Conservation (phyloP, 1,140 invertebrate species). For the Tetramorium simillimum region DNA sequence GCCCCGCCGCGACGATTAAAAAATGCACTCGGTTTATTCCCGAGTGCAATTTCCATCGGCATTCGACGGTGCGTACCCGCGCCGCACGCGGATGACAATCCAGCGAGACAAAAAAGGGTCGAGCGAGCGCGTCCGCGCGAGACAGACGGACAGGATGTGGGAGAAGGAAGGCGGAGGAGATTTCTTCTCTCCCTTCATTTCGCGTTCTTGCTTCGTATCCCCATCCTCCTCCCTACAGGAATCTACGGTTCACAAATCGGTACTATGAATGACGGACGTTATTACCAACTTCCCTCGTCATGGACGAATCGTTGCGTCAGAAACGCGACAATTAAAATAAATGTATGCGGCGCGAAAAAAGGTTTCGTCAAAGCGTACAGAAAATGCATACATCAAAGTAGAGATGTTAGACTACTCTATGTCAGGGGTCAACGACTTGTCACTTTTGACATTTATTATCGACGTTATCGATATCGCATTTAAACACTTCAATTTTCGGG, state of each 20-base stretch:
- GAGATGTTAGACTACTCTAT: too few species aligned
- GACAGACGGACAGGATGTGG: conserved; percentile 29
- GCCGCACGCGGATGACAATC: conserved; percentile 70
- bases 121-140: conserved; percentile 30
- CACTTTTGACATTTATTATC: conserved; percentile 18
- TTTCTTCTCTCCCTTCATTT: conserved; percentile 41
- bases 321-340: conserved; percentile 5
- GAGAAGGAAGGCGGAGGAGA: conserved; percentile 18
- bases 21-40: conserved; percentile 70
- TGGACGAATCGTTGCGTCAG: neutral
- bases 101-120: conserved; percentile 62
- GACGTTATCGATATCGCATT: neutral
- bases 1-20: conserved; percentile 62
- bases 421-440: neutral
- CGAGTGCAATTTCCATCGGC: conserved; percentile 70
- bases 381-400: neutral
- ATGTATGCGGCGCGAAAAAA: neutral
- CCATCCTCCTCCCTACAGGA: neutral
- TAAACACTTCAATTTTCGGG: conserved; percentile 2
- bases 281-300: conserved; percentile 9
- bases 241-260: conserved; percentile 53
- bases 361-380: neutral
- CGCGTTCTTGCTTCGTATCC: neutral
- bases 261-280: conserved; percentile 66
- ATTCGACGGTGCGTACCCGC: conserved; percentile 52